These are phyloP conservation scores for Celastrina argiolus DNA, from an alignment of 2,888 invertebrate genomes.

Conservation along the genomic window DNA sequence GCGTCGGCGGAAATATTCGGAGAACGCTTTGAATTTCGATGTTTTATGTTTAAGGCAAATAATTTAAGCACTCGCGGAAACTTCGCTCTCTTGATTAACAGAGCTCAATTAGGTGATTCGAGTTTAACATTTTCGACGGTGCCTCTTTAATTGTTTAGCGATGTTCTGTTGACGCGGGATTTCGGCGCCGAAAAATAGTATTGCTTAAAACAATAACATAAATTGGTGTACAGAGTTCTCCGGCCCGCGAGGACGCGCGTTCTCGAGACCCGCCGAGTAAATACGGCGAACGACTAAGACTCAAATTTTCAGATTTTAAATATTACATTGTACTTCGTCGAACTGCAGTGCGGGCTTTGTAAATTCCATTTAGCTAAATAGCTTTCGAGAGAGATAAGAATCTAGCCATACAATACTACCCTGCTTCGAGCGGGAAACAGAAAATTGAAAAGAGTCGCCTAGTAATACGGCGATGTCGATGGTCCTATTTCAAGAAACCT, in stretches of 20 bases:
- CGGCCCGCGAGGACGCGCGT: conserved; percentile 38
- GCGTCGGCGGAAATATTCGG: conserved; percentile 67
- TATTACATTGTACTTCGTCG: conserved; percentile 75
- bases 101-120: conserved; percentile 68
- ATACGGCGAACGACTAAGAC: conserved; percentile 66
- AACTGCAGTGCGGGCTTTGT: conserved; percentile 77
- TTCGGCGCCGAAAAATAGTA: conserved; percentile 57
- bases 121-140: conserved; percentile 62
- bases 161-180: conserved; percentile 53
- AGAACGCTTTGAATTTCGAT: conserved; percentile 69
- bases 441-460: conserved; percentile 77
- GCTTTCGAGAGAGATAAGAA: conserved; percentile 76
- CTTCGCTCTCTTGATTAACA: conserved; percentile 71
- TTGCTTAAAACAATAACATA: conserved; percentile 22
- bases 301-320: conserved; percentile 75
- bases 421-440: conserved; percentile 69
- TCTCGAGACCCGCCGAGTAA: conserved; percentile 60
- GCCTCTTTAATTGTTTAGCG: conserved; percentile 57
- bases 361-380: conserved; percentile 79
- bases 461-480: conserved; percentile 66
- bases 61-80: conserved; percentile 73
- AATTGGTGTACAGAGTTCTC: conserved; percentile 3
- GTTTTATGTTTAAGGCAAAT: conserved; percentile 74
- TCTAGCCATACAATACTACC: conserved; percentile 75
- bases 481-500: conserved; percentile 69